Evolutionary conservation across 2,797 vertebrate genomes (phyloP).

Genomic region (Cyprinodon diabolis): DNA sequence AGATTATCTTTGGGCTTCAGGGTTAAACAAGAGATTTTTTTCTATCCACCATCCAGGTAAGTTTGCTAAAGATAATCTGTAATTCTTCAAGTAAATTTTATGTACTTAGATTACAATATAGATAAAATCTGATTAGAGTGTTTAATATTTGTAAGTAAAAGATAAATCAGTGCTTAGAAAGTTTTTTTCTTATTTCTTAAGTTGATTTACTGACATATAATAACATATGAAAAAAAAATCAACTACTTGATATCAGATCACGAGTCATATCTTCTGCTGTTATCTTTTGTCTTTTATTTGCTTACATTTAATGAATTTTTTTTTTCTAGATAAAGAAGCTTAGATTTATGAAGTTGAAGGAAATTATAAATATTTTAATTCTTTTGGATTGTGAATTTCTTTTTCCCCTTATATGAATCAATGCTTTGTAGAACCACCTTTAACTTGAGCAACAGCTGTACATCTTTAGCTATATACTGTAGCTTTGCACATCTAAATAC

Average conservation of each 20-base stretch:
- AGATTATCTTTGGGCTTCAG: background rate
- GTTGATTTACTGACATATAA: no score
- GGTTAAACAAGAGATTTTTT: slow-evolving; percentile 8
- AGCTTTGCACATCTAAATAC: background rate
- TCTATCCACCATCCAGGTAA: slow-evolving; percentile 24
- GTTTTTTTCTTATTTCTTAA: no score
- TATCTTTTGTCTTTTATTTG: no score
- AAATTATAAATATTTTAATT: background rate
- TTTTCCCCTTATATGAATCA: background rate
- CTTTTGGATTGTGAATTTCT: background rate
- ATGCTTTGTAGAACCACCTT: background rate
- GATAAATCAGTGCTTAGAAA: no score
- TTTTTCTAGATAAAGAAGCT: background rate
- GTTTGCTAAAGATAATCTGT: background rate
- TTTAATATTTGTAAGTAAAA: no score
- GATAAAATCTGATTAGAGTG: no score
- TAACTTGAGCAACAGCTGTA: background rate
- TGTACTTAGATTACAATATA: no score
- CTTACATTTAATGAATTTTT: no score
- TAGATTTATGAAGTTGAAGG: background rate
- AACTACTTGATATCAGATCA: no score
- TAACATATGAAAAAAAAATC: no score
- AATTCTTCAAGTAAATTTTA: background rate
- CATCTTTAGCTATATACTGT: background rate
- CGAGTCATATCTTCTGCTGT: no score